Evolutionary conservation across 1,140 invertebrate genomes (phyloP).

Genomic region (Macrobrachium nipponense): DNA sequence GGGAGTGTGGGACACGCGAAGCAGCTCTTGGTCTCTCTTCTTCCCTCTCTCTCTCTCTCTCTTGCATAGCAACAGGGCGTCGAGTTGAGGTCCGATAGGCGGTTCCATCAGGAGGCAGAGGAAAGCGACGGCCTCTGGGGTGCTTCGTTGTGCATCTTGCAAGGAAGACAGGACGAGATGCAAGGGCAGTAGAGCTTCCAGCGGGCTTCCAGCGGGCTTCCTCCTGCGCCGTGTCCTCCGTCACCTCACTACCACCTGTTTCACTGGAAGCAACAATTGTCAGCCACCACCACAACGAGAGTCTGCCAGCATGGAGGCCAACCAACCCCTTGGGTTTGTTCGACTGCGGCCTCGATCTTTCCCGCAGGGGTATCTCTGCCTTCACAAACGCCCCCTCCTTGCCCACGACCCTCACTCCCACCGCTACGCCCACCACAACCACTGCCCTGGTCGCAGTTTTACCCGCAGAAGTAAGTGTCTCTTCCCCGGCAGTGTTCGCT

Average conservation of each 20-base stretch:
- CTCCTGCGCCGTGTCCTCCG: neutral
- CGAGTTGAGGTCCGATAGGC: neutral
- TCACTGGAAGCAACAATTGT: conserved; percentile 59
- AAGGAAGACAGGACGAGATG: neutral
- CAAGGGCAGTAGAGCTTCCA: neutral
- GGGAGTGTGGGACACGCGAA: neutral
- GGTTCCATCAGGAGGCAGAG: neutral
- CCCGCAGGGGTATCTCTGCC: neutral
- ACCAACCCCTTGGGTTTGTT: neutral
- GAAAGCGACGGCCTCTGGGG: neutral
- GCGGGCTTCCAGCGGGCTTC: conserved; percentile 3
- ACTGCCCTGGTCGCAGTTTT: conserved; percentile 33
- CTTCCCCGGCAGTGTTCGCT: conserved; percentile 24
- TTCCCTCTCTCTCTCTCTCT: no score
- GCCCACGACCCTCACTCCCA: conserved; percentile 21
- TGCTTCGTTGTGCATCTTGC: conserved; percentile 17
- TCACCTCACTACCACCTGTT: conserved; percentile 41
- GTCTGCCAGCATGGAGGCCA: neutral
- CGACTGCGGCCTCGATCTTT: neutral
- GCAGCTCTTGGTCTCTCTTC: no score
- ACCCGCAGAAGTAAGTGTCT: conserved; percentile 29
- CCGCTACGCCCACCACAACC: conserved; percentile 19
- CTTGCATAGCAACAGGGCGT: neutral
- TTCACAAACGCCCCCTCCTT: neutral
- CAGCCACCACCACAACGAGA: conserved; percentile 25